Evolutionary conservation across 2,888 invertebrate species (phyloP).

Genomic region (Acheta domesticus): DNA sequence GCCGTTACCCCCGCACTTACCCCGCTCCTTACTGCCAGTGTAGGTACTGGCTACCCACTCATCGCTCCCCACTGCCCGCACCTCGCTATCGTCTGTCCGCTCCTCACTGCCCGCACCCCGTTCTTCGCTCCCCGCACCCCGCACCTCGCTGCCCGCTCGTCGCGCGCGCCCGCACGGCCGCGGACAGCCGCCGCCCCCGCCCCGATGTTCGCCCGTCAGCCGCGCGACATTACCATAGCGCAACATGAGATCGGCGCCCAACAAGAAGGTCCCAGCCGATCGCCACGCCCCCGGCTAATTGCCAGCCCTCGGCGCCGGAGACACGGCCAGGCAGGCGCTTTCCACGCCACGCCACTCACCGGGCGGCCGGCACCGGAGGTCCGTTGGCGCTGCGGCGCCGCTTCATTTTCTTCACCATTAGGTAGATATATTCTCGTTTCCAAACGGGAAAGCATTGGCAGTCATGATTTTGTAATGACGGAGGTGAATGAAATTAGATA

Average conservation of each 20-base stretch:
- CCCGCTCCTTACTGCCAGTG: neutral
- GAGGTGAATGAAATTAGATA: too few species aligned
- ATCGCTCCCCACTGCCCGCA: neutral
- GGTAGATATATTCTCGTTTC: too few species aligned
- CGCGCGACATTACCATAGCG: neutral
- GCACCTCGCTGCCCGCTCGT: neutral
- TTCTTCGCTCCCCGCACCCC: neutral
- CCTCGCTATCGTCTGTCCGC: neutral
- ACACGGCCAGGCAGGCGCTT: neutral
- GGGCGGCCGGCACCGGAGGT: neutral
- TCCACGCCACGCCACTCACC: neutral
- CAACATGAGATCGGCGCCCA: neutral
- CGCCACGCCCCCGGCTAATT: neutral
- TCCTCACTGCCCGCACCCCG: neutral
- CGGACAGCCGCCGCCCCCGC: neutral
- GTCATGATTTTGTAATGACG: too few species aligned
- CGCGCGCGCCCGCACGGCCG: neutral
- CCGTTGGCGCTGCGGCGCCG: neutral
- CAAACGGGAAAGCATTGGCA: too few species aligned
- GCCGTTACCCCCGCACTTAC: neutral
- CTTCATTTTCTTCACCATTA: neutral
- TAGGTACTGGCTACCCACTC: too few species aligned
- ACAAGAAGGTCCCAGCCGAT: neutral
- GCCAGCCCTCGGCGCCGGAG: neutral
- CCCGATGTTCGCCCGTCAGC: conserved; percentile 6